Percentiles rank a stretch among this genome's conserved stretches.
Conservation (phyloP, 2,888 invertebrate genomes). For the Homarus gammarus region DNA sequence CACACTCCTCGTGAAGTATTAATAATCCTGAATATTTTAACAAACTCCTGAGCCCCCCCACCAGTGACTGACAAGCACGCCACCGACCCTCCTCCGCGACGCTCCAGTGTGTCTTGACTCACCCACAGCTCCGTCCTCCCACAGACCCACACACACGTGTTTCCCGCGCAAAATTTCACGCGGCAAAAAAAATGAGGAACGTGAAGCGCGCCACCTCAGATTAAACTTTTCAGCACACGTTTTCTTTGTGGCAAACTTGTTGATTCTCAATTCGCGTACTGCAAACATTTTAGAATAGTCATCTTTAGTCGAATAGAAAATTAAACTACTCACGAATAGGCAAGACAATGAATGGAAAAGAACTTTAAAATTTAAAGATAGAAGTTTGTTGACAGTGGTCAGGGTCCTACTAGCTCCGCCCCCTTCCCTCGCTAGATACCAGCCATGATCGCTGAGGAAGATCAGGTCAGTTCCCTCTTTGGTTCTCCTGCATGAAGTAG, state of each 20-base stretch:
- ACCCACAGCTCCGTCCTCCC: constrained; percentile 8
- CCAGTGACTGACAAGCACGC: constrained; percentile 42
- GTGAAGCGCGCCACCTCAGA: constrained; percentile 32
- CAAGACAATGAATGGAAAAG: background rate
- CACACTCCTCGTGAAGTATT: constrained; percentile 32
- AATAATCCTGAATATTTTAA: constrained; percentile 52
- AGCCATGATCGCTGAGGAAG: constrained; percentile 54
- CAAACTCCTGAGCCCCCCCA: background rate
- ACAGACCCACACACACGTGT: constrained; percentile 39
- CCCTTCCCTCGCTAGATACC: constrained; percentile 10
- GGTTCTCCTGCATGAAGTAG: background rate
- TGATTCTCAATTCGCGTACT: background rate
- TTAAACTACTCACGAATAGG: background rate
- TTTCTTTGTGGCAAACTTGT: constrained; percentile 39
- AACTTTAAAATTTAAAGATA: background rate
- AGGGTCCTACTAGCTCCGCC: background rate
- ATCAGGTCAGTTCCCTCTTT: constrained; percentile 46
- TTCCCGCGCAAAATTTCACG: constrained; percentile 62
- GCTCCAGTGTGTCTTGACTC: constrained; percentile 27
- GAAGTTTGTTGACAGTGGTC: background rate
- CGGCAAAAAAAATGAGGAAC: constrained; percentile 35
- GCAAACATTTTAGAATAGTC: background rate
- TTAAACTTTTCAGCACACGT: constrained; percentile 34
- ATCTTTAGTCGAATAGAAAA: background rate
- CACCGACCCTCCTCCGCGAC: constrained; percentile 19